Conservation (phyloP, 2,888 invertebrate species). For the Dolomedes plantarius region DNA sequence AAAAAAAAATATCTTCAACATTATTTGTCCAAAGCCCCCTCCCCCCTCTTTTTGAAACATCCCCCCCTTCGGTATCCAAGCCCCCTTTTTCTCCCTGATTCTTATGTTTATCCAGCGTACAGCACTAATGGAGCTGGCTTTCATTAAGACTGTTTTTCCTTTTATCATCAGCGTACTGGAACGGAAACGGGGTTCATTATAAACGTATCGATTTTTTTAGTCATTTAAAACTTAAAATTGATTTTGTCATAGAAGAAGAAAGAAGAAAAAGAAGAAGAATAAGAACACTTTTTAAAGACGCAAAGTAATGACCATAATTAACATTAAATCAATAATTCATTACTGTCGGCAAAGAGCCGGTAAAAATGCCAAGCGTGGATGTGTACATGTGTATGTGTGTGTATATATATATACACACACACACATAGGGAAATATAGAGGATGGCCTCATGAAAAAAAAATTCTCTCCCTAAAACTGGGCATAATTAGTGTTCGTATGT, state of each 20-base stretch:
- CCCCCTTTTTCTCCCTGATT: slow-evolving; percentile 15
- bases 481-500: slow-evolving; percentile 72
- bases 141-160: slow-evolving; percentile 71
- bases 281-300: slow-evolving; percentile 72
- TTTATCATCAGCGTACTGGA: slow-evolving; percentile 66
- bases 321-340: slow-evolving; percentile 72
- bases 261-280: slow-evolving; percentile 33
- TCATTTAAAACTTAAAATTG: slow-evolving; percentile 72
- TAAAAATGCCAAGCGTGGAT: slow-evolving; percentile 59
- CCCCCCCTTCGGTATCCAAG: slow-evolving; percentile 1
- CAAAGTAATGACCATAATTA: slow-evolving; percentile 72
- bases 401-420: slow-evolving; percentile 41
- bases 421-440: slow-evolving; percentile 30
- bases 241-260: slow-evolving; percentile 71
- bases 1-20: slow-evolving; percentile 63
- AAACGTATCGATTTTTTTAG: slow-evolving; percentile 71
- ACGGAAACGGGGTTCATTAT: slow-evolving; percentile 71
- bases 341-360: slow-evolving; percentile 64
- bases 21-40: slow-evolving; percentile 62
- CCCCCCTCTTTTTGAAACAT: slow-evolving; percentile 16
- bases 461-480: slow-evolving; percentile 65
- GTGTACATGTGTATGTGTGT: slow-evolving; percentile 19
- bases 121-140: slow-evolving; percentile 68
- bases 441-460: slow-evolving; percentile 40
- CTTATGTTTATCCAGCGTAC: slow-evolving; percentile 70